Conservation (phyloP, 1,140 invertebrate genomes). For the Ostrea edulis region DNA sequence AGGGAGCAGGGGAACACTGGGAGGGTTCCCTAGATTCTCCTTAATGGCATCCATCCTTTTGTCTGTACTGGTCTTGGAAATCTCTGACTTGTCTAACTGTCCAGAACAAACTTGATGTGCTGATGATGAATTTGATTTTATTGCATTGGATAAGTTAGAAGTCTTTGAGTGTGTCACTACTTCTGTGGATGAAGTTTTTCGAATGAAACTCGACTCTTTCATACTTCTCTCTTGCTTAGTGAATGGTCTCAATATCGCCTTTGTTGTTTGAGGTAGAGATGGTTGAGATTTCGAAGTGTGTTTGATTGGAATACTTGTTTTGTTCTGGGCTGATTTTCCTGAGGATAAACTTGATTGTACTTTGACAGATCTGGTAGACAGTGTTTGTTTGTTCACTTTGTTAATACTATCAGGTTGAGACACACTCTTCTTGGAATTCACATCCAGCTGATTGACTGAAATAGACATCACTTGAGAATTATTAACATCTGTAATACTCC, state of each 20-base stretch:
- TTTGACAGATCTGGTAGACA: constrained; percentile 41
- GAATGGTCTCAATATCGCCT: not conserved
- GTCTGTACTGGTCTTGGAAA: not conserved
- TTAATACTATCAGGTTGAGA: constrained; percentile 55
- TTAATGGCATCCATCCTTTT: constrained; percentile 35
- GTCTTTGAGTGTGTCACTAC: not conserved
- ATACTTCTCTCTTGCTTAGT: constrained; percentile 27
- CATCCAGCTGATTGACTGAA: constrained; percentile 43
- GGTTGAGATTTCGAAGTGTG: constrained; percentile 47
- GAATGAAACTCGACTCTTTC: constrained; percentile 32
- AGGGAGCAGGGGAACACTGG: constrained; percentile 47
- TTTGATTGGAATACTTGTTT: constrained; percentile 49
- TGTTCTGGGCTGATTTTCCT: constrained; percentile 44
- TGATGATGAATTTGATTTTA: constrained; percentile 30
- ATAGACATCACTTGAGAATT: constrained; percentile 32
- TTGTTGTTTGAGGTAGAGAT: constrained; percentile 18
- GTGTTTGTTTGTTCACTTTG: constrained; percentile 34
- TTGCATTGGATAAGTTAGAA: constrained; percentile 24
- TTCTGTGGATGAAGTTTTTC: not conserved
- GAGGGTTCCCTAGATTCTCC: constrained; percentile 36
- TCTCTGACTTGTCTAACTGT: not conserved
- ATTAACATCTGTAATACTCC: constrained; percentile 47
- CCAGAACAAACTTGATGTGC: not conserved
- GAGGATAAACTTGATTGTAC: constrained; percentile 40
- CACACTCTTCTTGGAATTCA: constrained; percentile 42